Conservation (phyloP, 2,888 invertebrate genomes). For the Eupelmus urozonus region DNA sequence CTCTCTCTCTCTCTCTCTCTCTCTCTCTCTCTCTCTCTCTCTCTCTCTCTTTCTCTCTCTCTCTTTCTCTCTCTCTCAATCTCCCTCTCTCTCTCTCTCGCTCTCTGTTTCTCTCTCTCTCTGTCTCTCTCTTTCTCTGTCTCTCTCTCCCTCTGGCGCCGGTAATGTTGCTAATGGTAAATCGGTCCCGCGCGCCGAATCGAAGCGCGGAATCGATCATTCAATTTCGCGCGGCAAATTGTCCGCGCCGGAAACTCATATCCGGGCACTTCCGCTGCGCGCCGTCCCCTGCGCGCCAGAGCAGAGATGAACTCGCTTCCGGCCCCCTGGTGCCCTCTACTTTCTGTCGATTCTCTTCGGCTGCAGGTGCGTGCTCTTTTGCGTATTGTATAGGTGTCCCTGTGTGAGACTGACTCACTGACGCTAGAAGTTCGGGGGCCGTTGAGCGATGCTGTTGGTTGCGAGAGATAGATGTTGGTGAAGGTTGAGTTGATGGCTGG, state of each 20-base stretch:
- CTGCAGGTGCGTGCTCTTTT: not conserved
- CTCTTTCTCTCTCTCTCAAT: not conserved
- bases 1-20: constrained; percentile 16
- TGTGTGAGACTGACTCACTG: no score
- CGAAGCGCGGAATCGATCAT: constrained; percentile 78
- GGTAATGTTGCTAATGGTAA: constrained; percentile 69
- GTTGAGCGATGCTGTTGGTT: no score
- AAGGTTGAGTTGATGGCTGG: no score
- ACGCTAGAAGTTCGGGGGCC: no score
- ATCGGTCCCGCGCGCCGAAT: constrained; percentile 61
- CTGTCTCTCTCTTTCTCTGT: constrained; percentile 24
- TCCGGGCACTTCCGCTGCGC: constrained; percentile 80
- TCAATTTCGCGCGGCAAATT: constrained; percentile 86
- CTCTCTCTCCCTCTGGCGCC: constrained; percentile 54
- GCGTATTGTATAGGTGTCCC: no score
- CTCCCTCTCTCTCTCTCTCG: no score
- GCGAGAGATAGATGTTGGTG: no score
- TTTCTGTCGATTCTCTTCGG: constrained; percentile 18
- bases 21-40: not conserved
- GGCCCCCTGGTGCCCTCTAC: constrained; percentile 26
- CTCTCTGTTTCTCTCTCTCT: no score
- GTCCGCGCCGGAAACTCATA: constrained; percentile 93
- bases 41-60: not conserved
- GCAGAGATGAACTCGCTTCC: constrained; percentile 46
- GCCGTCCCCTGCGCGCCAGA: not conserved